A percentile compares a stretch with the other conserved stretches of the same genome.
Evolutionary conservation across 2,797 vertebrate species (phyloP).

Genomic region (Astyanax mexicanus): DNA sequence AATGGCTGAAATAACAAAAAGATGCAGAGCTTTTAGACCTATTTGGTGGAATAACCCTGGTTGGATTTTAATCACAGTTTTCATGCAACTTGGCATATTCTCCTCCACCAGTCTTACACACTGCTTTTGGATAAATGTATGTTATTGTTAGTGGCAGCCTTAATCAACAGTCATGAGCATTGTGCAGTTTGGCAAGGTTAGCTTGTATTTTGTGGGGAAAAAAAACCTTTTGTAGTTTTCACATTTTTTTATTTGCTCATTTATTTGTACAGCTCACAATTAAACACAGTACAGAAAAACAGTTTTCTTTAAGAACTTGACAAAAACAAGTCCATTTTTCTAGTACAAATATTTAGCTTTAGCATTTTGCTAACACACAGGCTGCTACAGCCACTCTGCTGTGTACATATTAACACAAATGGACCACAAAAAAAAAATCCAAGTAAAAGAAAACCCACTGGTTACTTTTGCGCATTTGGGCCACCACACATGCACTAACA

Average conservation of each 20-base stretch:
- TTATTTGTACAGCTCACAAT: not conserved
- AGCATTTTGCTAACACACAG: not conserved
- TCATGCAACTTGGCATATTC: no score
- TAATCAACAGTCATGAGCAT: no score
- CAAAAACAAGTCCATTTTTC: not conserved
- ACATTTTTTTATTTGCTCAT: not conserved
- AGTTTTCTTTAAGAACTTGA: not conserved
- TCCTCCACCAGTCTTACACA: no score
- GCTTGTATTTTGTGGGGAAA: not conserved
- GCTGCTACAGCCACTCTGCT: not conserved
- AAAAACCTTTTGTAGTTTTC: not conserved
- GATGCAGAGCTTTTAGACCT: no score
- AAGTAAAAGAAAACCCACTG: conserved; percentile 62
- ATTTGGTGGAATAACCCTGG: no score
- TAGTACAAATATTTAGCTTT: conserved; percentile 13
- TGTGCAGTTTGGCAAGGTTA: no score
- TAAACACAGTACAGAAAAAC: conserved; percentile 25
- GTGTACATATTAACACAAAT: no score
- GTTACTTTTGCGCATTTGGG: conserved; percentile 41
- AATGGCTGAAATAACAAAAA: no score
- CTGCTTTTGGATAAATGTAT: no score
- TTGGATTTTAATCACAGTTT: no score
- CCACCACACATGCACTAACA: conserved; percentile 35
- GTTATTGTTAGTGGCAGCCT: no score
- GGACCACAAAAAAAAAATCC: conserved; percentile 70